phyloP scores from a whole-genome alignment of 2,797 vertebrate genomes.

The Acropternis orthonyx region DNA sequence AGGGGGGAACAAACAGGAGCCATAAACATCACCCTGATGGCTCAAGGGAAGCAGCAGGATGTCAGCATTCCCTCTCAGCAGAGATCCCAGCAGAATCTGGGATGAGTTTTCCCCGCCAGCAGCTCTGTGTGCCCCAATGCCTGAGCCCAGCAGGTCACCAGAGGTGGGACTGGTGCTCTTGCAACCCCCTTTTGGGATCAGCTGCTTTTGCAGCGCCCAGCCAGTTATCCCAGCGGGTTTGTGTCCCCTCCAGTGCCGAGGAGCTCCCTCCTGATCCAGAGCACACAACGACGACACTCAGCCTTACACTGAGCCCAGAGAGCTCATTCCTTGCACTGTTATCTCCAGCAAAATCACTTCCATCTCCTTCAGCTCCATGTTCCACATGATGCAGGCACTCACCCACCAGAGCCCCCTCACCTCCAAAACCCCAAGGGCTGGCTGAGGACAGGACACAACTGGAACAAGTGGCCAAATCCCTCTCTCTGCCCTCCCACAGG shows the following conservation, averaged over 20 bases:
- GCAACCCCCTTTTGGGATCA: neutral
- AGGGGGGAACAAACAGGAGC: neutral
- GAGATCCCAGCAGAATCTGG: neutral
- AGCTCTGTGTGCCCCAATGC: neutral
- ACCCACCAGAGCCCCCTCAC: neutral
- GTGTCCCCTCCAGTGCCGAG: neutral
- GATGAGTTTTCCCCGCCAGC: neutral
- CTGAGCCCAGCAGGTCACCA: neutral
- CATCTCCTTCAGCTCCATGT: neutral
- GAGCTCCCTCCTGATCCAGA: neutral
- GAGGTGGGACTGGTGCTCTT: neutral
- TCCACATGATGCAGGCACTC: accelerated
- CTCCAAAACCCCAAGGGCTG: neutral
- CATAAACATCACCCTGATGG: neutral
- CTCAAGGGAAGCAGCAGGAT: neutral
- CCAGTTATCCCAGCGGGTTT: neutral
- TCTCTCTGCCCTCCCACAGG: neutral
- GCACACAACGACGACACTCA: accelerated
- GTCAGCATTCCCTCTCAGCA: neutral
- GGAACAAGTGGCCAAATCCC: neutral
- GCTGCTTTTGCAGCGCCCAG: neutral
- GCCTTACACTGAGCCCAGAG: neutral
- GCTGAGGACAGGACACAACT: neutral
- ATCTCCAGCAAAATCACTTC: neutral
- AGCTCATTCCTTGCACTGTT: neutral